Evolutionary conservation across 2,113 vertebrate genomes (phyloP), one percentile per base, ranked within the genome.

Genomic region (Procavia capensis): DNA sequence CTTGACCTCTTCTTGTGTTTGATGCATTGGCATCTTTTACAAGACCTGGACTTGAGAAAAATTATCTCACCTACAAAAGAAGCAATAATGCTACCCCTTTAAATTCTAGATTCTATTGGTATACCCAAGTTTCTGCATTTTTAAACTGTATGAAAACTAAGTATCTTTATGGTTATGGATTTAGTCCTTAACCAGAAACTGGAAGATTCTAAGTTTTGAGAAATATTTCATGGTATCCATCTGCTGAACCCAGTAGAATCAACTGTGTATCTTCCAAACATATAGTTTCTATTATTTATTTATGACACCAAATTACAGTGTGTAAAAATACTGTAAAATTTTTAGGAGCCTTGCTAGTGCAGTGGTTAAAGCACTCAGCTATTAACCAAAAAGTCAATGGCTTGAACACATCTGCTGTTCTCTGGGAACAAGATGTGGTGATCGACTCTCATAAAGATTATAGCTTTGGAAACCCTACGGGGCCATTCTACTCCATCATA

Each of bases 121-220:
- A 29, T 79, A 54, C 45, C 45, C 64, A 94, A 41, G 11, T 34
- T 93, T 34, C 25, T 66, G 29, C 3, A 64, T 87, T 87, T 87
- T 78, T 43, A 5, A 94, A 59, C 14, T 59, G 41, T 80, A 27
- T 27, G 2, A 85, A 81, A 72, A 14, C 39, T 17, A 57, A 59
- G 39, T 11, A 36, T 2, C 1, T 80, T 84, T 85, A 72, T 34
- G 84, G 14, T 45, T 54, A n/a, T 59, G 45, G 8, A 70, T 27
- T 83, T 50, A 83, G 39, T 20, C 22, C 6, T 93, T 81, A 25
- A 78, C 41, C n/a, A 82, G 22, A 29, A 94, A 81, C 34, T 24
- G 85, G 25, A 91, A 94, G 74, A 39, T 41, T 14, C n/a, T 81
- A 74, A 83, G 34, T 68, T 93, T 94, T 78, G n/a, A 93, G 91